Base-by-base conservation (phyloP, 2,888 invertebrate species). In the Brachycybe producta region DNA sequence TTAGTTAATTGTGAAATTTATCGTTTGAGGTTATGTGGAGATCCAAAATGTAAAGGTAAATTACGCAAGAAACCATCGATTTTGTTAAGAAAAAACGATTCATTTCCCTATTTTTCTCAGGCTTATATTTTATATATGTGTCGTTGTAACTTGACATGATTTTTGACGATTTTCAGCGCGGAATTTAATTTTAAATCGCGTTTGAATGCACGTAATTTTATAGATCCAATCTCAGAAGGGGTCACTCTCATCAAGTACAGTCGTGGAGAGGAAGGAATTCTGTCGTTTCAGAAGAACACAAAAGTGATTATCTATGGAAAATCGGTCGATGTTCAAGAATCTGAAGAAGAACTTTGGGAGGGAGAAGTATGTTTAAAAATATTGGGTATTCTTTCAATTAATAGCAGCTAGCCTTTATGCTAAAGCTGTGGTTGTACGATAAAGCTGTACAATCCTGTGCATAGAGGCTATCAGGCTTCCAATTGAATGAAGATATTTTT, bases 241-340 rank as follows among this genome's bases (percentile, higher is more conserved):
- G 75, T 60, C 61, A 78, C 81, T 0, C 63, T 75, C 42, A 49
- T 78, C 46, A 67, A 50, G 32, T 84, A 82, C 63, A 58, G 48
- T 19, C 72, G 77, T 55, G 70, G 63, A 11, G 75, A 76, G 54
- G 60, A 68, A 17, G 72, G 74, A 39, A 67, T 77, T 51, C 67
- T 84, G 52, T 75, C 81, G 7, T 83, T 79, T 65, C 67, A 65
- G 21, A 62, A 61, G 3, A 77, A 79, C 61, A 61, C 67, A 5
- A 68, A 75, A 1, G 76, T 80, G 8, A 70, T 67, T 41, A 72
- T 85, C 55, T 78, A 69, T 60, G 82, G 83, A 65, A 84, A 84
- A 68, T 75, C 77, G 58, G 79, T 79, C 61, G 82, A 23, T 23
- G 35, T 35, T 11, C 34, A 21, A 32, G n/a, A n/a, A 36, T 5